Base-by-base conservation (phyloP, 2,888 invertebrate species). In the Mantis religiosa region DNA sequence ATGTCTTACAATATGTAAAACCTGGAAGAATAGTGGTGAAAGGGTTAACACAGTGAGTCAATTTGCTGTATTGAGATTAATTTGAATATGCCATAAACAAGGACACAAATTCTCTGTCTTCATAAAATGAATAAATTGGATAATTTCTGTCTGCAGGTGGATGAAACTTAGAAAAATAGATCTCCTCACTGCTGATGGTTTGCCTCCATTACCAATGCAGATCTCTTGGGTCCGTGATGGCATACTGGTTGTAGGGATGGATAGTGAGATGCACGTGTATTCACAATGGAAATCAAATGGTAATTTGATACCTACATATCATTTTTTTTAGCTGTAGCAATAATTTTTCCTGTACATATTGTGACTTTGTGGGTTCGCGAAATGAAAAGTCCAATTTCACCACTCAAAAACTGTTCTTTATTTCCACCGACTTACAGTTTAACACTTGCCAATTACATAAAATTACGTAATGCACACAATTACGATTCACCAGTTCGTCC, bases 191-290 rank as follows among this genome's bases (percentile, higher is more conserved):
- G 99, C 98, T 0, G 99, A 99, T 92, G 98, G 99, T 0, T 93
- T 99, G 82, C 98, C 99, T 0, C 99, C 99, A 0, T 93, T 99
- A 86, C 99, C 99, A 0, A 99, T 99, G 97, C 98, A 99, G 93
- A 97, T 99, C 91, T 98, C 98, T 2, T 99, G 99, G 99, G 99
- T 99, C 0, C 95, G 99, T 34, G 99, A 99, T 92, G 99, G 99
- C 0, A 98, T 99, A 91, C 94, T 99, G 1, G 98, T 99, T 0
- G 99, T 99, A 1, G 99, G 99, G 3, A 99, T 99, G 99, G 99
- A 99, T 93, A 99, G 99, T 3, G 99, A 99, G 93, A 99, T 99
- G 98, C 99, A 99, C 92, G 99, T 99, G 0, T 99, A 99, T 93
- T 98, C 99, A 0, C 99, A 99, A 92, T 99, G 99, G 99, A 97